Percentiles rank a stretch among this genome's conserved stretches.
These are phyloP conservation scores for Anthopleura xanthogrammica DNA, from an alignment of 92 coral and sea anemone genomes.

Conservation along the genomic window DNA sequence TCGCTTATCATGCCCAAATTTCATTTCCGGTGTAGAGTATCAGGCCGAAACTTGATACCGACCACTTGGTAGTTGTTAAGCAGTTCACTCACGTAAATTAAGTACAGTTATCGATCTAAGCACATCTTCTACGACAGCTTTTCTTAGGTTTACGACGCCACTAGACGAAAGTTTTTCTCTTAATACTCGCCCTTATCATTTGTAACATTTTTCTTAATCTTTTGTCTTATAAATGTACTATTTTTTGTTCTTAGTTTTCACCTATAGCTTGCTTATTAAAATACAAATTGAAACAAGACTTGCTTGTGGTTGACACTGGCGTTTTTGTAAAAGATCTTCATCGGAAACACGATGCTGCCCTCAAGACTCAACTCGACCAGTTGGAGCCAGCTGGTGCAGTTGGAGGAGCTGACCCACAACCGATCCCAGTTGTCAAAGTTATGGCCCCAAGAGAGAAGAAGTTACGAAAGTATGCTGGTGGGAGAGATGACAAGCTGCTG, in stretches of 20 bases:
- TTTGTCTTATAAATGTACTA: background rate
- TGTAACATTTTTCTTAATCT: background rate
- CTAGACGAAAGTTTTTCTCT: conserved; percentile 1
- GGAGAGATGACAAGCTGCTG: conserved; percentile 14
- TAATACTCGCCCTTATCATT: background rate
- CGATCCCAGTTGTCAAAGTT: conserved; percentile 7
- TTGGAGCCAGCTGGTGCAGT: too few relatives aligned
- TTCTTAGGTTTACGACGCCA: conserved; percentile 12
- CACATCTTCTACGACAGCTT: background rate
- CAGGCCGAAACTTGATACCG: conserved; percentile 1
- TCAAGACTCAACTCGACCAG: too few relatives aligned
- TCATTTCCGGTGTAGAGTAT: background rate
- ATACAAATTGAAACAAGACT: background rate
- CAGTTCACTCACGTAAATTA: background rate
- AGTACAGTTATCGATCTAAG: background rate
- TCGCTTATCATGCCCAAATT: conserved; percentile 5
- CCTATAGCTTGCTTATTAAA: conserved; percentile 3
- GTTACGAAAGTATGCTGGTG: conserved; percentile 29
- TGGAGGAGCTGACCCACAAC: background rate
- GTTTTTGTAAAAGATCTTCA: background rate
- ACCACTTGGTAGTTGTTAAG: background rate
- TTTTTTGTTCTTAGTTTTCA: background rate
- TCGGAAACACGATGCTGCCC: background rate
- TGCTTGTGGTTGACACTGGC: conserved; percentile 7
- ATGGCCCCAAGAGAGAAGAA: conserved; percentile 29